Evolutionary conservation across 2,113 vertebrate species (phyloP), one percentile per base, ranked within the genome.

Genomic region (Diphyllodes magnificus): DNA sequence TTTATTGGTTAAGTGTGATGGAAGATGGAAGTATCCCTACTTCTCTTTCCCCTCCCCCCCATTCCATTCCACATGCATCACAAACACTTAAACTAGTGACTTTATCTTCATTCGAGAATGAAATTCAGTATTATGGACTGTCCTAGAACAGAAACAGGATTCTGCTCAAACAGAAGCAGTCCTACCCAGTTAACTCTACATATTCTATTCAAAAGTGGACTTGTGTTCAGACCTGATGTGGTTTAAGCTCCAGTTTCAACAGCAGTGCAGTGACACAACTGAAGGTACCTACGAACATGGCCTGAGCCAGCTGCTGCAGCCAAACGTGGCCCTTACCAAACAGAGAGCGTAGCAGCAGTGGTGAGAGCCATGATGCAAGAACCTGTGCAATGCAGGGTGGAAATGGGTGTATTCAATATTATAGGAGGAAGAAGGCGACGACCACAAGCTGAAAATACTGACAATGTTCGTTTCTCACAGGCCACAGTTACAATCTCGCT

Each of bases 351-450:
- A 45, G 99, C 99, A 28, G 98, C 98, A 25, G 99, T 98, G 0
- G 98, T 99, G 94, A 99, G 98, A 8, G 98, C 99, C 99, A 99
- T 99, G 95, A 99, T 97, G 47, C 98, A 99, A 95, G 98, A 98
- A 45, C 98, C 98, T 2, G 99, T 98, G 97, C 99, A 99, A 40
- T 99, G 99, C 59, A 99, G 97, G 10, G 98, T 98, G 9, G 99
- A 99, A 85, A 99, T 98, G 2, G 99, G 98, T 2, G 98, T 98
- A 5, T 98, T 98, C 93, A 99, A 88, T 79, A 99, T 97, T 90
- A 99, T 99, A 82, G 99, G 98, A 17, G 99, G 99, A 45, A 99
- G 98, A 23, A 99, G 98, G 83, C 99, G 98, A 86, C 99, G 98
- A 66, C 99, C 99, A 85, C 98, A 99, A 53, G 98, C 96, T 47